Conservation (phyloP, 2,888 invertebrate genomes). For the Ectemnius continuus region DNA sequence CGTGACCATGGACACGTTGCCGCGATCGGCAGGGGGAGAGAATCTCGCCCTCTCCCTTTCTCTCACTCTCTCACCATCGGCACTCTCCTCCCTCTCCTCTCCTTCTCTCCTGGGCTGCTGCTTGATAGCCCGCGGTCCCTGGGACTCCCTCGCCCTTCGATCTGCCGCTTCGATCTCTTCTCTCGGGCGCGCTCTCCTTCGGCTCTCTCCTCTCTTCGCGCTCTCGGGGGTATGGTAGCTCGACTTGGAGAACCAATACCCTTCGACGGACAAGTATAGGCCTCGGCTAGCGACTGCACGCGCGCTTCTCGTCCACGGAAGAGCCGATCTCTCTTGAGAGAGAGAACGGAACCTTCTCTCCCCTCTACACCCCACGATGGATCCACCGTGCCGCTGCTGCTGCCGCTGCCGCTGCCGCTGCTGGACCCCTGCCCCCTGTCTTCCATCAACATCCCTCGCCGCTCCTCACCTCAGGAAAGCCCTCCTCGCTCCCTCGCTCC, state of each 20-base stretch:
- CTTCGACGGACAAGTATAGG: constrained; percentile 74
- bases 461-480: constrained; percentile 9
- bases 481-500: constrained; percentile 8
- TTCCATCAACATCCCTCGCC: constrained; percentile 14
- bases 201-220: constrained; percentile 33
- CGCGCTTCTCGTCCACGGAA: constrained; percentile 68
- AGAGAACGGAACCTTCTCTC: constrained; percentile 57
- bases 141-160: too few species aligned
- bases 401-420: too few species aligned
- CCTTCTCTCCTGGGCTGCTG: too few species aligned
- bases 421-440: constrained; percentile 1
- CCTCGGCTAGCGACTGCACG: constrained; percentile 76
- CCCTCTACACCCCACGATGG: constrained; percentile 48
- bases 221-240: constrained; percentile 53
- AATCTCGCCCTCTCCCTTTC: too few species aligned
- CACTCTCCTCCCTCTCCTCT: too few species aligned
- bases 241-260: constrained; percentile 66
- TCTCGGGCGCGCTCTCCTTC: constrained; percentile 27
- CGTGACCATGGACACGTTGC: constrained; percentile 19
- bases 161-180: not conserved
- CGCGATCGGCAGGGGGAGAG: constrained; percentile 46
- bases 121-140: too few species aligned
- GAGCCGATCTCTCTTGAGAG: constrained; percentile 69
- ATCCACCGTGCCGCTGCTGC: constrained; percentile 7
- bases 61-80: too few species aligned